phyloP scores from a whole-genome alignment of 2,113 vertebrate species.

The Tragelaphus imberbis region DNA sequence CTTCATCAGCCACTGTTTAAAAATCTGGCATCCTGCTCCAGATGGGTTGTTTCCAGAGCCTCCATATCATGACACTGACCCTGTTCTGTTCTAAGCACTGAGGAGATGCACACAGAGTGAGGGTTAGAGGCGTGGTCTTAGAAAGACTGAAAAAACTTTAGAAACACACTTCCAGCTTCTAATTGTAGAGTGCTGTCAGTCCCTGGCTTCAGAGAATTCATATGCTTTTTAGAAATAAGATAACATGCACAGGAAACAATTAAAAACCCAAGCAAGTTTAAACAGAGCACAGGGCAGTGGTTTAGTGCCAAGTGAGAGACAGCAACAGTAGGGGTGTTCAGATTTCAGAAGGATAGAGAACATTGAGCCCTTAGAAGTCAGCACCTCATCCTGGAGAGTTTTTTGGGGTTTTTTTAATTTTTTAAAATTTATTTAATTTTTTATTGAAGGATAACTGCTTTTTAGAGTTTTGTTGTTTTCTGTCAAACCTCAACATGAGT shows the following conservation, averaged over 20 bases:
- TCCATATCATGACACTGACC: neutral
- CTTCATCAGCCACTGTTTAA: constrained; percentile 11
- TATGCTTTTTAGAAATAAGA: neutral
- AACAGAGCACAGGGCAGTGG: neutral
- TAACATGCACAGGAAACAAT: neutral
- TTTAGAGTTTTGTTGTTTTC: neutral
- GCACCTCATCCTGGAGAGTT: neutral
- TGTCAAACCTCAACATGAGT: neutral
- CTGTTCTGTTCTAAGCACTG: neutral
- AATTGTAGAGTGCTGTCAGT: neutral
- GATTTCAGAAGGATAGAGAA: neutral
- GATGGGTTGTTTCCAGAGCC: neutral
- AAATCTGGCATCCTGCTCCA: neutral
- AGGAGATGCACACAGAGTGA: neutral
- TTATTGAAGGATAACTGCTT: neutral
- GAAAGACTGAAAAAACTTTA: neutral
- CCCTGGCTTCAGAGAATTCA: neutral
- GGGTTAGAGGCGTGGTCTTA: neutral
- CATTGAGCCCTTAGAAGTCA: neutral
- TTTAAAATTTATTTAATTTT: neutral
- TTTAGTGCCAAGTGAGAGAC: neutral
- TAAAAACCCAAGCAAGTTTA: neutral
- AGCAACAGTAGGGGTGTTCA: neutral
- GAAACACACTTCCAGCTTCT: neutral
- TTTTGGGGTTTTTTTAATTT: neutral